Conservation (phyloP, 2,888 invertebrate genomes). For the Notocelia uddmanniana region DNA sequence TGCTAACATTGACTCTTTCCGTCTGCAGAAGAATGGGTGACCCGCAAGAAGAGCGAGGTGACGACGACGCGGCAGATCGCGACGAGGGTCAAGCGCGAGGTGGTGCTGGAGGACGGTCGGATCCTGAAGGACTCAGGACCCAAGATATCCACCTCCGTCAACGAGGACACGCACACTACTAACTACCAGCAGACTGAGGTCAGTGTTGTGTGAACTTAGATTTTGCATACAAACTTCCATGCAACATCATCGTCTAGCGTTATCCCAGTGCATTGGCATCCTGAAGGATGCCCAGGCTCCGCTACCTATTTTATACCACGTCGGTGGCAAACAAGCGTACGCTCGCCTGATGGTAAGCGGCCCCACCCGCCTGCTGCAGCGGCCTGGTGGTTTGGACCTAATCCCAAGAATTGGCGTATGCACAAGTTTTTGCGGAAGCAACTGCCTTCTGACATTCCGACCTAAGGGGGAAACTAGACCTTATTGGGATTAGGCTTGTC, state of each 20-base stretch:
- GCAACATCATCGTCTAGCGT: background rate
- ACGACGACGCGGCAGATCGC: conserved; percentile 96
- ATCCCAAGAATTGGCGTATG: too few species aligned
- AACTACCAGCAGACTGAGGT: conserved; percentile 95
- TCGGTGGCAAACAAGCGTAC: too few species aligned
- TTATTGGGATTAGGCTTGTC: too few species aligned
- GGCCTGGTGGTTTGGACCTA: too few species aligned
- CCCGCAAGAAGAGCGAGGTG: conserved; percentile 95
- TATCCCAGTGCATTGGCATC: too few species aligned
- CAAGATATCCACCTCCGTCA: conserved; percentile 95
- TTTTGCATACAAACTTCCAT: background rate
- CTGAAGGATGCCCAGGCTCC: too few species aligned
- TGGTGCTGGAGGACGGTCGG: conserved; percentile 95
- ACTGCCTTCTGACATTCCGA: too few species aligned
- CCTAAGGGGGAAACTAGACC: too few species aligned
- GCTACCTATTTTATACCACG: too few species aligned
- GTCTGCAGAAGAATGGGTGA: conserved; percentile 96
- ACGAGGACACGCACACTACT: conserved; percentile 95
- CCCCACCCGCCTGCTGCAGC: too few species aligned
- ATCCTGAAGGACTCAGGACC: conserved; percentile 96
- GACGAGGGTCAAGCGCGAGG: conserved; percentile 94
- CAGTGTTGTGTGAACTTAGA: conserved; percentile 18
- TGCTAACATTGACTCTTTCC: background rate
- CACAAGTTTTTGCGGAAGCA: too few species aligned
- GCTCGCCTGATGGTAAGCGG: too few species aligned